Evolutionary conservation across 2,113 vertebrate genomes (phyloP), one percentile per base, ranked within the genome.

Genomic region (Nothocercus julius): DNA sequence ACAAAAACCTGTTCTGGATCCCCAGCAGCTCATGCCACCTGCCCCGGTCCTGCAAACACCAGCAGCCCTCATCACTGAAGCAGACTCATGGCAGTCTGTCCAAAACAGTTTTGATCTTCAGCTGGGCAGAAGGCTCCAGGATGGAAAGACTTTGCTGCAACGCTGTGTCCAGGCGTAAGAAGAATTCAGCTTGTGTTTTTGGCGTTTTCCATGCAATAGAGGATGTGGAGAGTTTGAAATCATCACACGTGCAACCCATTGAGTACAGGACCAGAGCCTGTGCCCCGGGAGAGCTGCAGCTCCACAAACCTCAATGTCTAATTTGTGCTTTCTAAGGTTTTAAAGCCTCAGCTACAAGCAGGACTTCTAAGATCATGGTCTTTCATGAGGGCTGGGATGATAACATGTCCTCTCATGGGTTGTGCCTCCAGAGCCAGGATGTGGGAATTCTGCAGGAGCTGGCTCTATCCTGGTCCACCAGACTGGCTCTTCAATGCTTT

Each of bases 341-440:
- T 32, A 25, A 32, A 70, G 2, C 58, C 51, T 11, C 13, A 19
- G 14, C 18, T 56, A 20, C 64, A 24, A 61, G 30, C 24, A 2
- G 42, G 13, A 7, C 8, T 45, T 38, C 73, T 24, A 28, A 0
- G 0, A 59, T 4, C 11, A 1, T 0, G 5, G 14, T 7, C 68
- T 80, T 47, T 12, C 62, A 30, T 42, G 9, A 22, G 13, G 34
- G 56, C 28, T 80, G 40, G 36, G 45, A 1, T 8, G 32, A 20
- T 28, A 32, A 38, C 11, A 51, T 47, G 30, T 25, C 34, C 25
- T 27, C 13, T 0, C 1, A n/a, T 34, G 58, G 49, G 38, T 7
- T 64, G 67, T n/a, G 15, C 28, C 53, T 64, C 67, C 13, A 11
- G n/a, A 77, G 38, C 13, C 32, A 22, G 38, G 0, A 1, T 4